These are phyloP conservation scores for Syngnathus scovelli DNA, from an alignment of 2,113 vertebrate genomes.

Conservation along the genomic window DNA sequence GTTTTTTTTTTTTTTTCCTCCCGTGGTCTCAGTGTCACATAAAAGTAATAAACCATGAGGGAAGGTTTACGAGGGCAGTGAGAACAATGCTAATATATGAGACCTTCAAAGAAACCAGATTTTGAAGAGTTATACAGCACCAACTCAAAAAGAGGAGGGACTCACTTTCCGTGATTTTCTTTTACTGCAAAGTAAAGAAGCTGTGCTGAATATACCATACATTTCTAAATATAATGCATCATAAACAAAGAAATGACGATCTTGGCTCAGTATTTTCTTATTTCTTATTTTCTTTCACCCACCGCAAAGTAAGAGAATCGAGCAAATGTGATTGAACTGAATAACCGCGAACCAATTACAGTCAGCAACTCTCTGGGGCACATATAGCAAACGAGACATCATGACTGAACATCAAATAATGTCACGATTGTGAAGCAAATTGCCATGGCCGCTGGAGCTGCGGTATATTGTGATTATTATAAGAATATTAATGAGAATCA, in stretches of 20 bases:
- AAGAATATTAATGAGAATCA: not conserved
- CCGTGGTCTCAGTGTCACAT: not conserved
- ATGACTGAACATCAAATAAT: not conserved
- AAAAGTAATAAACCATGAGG: not conserved
- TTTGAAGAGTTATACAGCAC: not conserved
- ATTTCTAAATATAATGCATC: no score
- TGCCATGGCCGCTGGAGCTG: not conserved
- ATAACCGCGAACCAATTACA: no score
- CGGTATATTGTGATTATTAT: not conserved
- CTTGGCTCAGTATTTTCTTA: no score
- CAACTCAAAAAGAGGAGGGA: not conserved
- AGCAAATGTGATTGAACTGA: no score
- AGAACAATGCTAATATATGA: not conserved
- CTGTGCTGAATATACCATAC: no score
- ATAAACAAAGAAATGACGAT: no score
- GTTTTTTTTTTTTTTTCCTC: not conserved
- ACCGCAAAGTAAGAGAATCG: no score
- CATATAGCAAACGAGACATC: no score
- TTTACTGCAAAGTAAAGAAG: not conserved
- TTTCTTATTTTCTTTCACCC: no score
- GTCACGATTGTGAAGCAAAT: not conserved
- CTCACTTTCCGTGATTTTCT: not conserved
- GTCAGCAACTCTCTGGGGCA: no score
- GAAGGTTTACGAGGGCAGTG: not conserved
- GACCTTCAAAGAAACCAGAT: not conserved